Evolutionary conservation across 1,140 invertebrate species (phyloP).

Genomic region (Drosophila melanogaster): Release_6_plus_ISO1_MT NT_033777.3:14058501-14059000

Average conservation of each 20-base stretch:
- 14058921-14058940: background rate
- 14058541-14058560: no score
- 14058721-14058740: slow-evolving; percentile 40
- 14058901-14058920: slow-evolving; percentile 34
- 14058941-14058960: no score
- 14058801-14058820: slow-evolving; percentile 65
- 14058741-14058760: slow-evolving; percentile 70
- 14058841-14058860: slow-evolving; percentile 22
- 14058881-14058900: slow-evolving; percentile 26
- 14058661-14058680: slow-evolving; percentile 6
- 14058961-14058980: slow-evolving; percentile 18
- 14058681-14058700: slow-evolving; percentile 36
- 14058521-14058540: no score
- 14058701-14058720: slow-evolving; percentile 64
- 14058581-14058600: background rate
- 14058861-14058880: slow-evolving; percentile 19
- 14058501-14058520: no score
- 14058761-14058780: slow-evolving; percentile 79
- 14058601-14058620: slow-evolving; percentile 26
- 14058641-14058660: slow-evolving; percentile 25
- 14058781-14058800: slow-evolving; percentile 69
- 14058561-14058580: no score
- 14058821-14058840: slow-evolving; percentile 36
- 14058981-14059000: slow-evolving; percentile 64
- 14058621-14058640: slow-evolving; percentile 11